Conservation (phyloP, 1,140 invertebrate species). For the Reticulitermes speratus region DNA sequence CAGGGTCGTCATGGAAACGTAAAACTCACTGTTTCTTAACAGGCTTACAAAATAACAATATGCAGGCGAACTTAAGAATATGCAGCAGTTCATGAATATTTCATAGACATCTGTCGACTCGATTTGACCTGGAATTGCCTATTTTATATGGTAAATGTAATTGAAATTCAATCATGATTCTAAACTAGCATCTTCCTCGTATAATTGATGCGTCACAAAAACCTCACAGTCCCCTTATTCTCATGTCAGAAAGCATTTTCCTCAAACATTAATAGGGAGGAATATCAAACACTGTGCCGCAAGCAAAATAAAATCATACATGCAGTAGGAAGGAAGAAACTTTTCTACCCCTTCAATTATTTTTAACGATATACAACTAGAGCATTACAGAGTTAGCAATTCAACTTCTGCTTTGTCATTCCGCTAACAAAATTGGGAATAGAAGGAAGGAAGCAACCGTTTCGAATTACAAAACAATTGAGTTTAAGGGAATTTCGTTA, state of each 20-base stretch:
- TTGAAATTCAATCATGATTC: slow-evolving; percentile 4
- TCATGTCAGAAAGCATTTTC: neutral
- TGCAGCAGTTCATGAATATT: slow-evolving; percentile 4
- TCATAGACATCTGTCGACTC: slow-evolving; percentile 7
- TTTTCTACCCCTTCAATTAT: neutral
- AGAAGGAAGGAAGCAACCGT: neutral
- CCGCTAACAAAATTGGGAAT: neutral
- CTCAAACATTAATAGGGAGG: neutral
- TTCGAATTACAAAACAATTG: neutral
- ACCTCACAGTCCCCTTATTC: too few relatives aligned
- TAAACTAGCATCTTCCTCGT: neutral
- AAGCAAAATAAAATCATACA: neutral
- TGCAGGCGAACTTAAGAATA: neutral
- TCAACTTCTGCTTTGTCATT: neutral
- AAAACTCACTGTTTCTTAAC: neutral
- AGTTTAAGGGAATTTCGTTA: neutral
- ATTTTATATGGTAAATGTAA: slow-evolving; percentile 10
- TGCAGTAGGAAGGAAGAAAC: neutral
- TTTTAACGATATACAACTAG: slow-evolving; percentile 10
- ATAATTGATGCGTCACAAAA: neutral
- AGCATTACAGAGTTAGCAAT: neutral
- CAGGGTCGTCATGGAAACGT: neutral
- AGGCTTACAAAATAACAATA: neutral
- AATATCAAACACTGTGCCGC: neutral
- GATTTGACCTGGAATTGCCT: slow-evolving; percentile 15